These are phyloP conservation scores for Drosophila ogumai DNA, from an alignment of 1,140 invertebrate species.

Conservation along the genomic window DNA sequence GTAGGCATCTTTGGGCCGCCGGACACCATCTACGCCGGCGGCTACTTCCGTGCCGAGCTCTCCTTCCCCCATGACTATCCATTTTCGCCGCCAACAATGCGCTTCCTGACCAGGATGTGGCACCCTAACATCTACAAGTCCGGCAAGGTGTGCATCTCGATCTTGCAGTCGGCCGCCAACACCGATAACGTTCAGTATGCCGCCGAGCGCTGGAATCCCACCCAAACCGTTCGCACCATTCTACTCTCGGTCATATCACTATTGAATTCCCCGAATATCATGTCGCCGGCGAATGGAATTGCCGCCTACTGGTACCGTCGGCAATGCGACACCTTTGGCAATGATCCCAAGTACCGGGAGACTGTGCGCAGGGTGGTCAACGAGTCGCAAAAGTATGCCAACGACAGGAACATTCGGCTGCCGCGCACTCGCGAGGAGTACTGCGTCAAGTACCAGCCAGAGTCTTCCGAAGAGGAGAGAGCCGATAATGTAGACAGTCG, in stretches of 20 bases:
- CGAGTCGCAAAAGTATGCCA: not conserved
- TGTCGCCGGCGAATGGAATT: conserved; percentile 97
- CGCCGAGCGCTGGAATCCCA: conserved; percentile 99
- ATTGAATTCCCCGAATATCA: conserved; percentile 99
- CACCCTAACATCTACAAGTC: conserved; percentile 99
- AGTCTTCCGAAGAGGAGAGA: not conserved
- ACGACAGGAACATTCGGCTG: not conserved
- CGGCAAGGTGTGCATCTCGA: conserved; percentile 99
- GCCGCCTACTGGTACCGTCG: conserved; percentile 99
- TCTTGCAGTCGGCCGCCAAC: conserved; percentile 98
- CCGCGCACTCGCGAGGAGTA: conserved; percentile 10
- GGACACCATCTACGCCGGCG: conserved; percentile 98
- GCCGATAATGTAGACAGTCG: not conserved
- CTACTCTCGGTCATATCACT: conserved; percentile 99
- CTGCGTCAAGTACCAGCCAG: not conserved
- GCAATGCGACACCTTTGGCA: conserved; percentile 91
- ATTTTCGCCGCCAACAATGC: conserved; percentile 98
- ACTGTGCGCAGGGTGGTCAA: not conserved
- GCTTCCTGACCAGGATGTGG: conserved; percentile 99
- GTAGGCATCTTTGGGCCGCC: conserved; percentile 99
- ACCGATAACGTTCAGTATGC: conserved; percentile 97
- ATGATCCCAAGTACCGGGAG: not conserved
- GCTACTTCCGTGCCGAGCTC: conserved; percentile 99
- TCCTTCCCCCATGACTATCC: conserved; percentile 99
- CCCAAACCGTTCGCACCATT: conserved; percentile 99